Conservation (phyloP, 2,888 invertebrate genomes). For the Acanthosepion esculentum region DNA sequence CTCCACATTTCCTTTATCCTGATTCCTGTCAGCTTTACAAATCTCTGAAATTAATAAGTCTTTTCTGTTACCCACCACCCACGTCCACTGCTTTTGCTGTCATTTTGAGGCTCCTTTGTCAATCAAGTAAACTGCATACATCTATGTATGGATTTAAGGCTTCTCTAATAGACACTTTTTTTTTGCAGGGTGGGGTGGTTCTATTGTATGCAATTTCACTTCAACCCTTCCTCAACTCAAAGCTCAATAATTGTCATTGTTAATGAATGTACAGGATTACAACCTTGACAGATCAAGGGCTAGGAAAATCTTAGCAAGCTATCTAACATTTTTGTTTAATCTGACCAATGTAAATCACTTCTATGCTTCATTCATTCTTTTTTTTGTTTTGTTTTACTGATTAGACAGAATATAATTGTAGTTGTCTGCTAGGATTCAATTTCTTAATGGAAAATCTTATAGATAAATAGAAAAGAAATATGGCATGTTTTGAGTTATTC, state of each 20-base stretch:
- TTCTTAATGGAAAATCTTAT: not conserved
- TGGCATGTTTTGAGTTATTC: not conserved
- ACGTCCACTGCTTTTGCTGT: not conserved
- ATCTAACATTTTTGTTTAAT: not conserved
- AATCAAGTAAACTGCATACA: not conserved
- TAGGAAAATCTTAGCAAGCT: not conserved
- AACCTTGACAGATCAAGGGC: not conserved
- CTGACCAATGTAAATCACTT: not conserved
- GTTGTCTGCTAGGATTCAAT: not conserved
- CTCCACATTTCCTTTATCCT: constrained; percentile 36
- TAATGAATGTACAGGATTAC: not conserved
- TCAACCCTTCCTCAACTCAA: not conserved
- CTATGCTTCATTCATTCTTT: not conserved
- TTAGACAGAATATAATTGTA: not conserved
- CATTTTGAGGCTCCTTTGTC: not conserved
- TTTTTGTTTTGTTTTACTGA: not conserved
- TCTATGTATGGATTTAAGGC: not conserved
- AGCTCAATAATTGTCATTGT: not conserved
- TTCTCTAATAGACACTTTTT: not conserved
- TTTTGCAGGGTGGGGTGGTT: not conserved
- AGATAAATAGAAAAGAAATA: not conserved
- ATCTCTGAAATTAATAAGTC: constrained; percentile 14
- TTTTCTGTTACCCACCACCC: not conserved
- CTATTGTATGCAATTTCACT: not conserved
- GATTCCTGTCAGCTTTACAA: constrained; percentile 38